phyloP scores from a whole-genome alignment of 2,888 invertebrate species.

The Polietes domitor region DNA sequence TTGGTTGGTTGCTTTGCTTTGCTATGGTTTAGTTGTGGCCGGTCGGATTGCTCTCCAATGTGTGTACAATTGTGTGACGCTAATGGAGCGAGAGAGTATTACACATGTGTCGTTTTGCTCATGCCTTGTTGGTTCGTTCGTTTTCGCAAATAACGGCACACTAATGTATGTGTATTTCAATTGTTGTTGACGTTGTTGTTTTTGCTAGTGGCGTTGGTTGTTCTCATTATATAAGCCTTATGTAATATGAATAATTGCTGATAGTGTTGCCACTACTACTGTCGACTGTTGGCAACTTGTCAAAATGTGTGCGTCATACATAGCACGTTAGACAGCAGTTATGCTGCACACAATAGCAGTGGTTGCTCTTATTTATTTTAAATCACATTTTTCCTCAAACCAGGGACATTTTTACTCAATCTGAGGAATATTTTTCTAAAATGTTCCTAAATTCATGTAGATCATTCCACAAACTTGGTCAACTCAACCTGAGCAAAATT shows the following conservation, averaged over 20 bases:
- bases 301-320: slow-evolving; percentile 22
- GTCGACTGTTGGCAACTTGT: slow-evolving; percentile 3
- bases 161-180: not conserved
- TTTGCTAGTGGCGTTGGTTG: slow-evolving; percentile 12
- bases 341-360: not conserved
- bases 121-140: not conserved
- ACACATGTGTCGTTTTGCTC: slow-evolving; percentile 12
- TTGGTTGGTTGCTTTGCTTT: not conserved
- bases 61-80: not conserved
- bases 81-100: not conserved
- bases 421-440: too few relatives aligned
- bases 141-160: slow-evolving; percentile 43
- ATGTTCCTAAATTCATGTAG: too few relatives aligned
- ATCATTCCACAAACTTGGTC: too few relatives aligned
- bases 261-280: slow-evolving; percentile 36
- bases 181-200: not conserved
- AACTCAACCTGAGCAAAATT: too few relatives aligned
- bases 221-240: slow-evolving; percentile 75
- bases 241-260: slow-evolving; percentile 69
- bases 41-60: not conserved
- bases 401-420: too few relatives aligned
- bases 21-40: not conserved
- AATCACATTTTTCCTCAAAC: too few relatives aligned
- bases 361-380: too few relatives aligned
- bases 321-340: not conserved